phyloP scores from a whole-genome alignment of 2,797 vertebrate genomes.

The Pipistrellus pygmaeus region DNA sequence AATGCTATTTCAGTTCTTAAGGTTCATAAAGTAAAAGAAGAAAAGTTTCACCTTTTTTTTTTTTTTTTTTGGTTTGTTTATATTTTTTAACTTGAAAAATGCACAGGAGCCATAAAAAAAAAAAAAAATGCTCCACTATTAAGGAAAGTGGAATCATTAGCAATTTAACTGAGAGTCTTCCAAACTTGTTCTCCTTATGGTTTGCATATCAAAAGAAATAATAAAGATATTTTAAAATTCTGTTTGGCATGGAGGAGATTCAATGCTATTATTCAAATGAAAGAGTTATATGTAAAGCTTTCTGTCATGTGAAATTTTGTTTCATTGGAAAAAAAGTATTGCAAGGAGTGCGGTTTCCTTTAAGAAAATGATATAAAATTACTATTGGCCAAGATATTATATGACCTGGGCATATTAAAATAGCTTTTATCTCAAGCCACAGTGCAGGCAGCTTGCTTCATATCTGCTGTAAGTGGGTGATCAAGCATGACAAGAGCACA shows the following conservation, averaged over 20 bases:
- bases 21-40: conserved; percentile 53
- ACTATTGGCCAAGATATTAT: conserved; percentile 77
- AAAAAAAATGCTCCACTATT: conserved; percentile 10
- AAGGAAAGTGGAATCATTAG: conserved; percentile 45
- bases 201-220: conserved; percentile 57
- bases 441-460: conserved; percentile 78
- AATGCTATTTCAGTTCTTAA: conserved; percentile 63
- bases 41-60: background rate
- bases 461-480: conserved; percentile 47
- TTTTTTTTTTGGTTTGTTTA: conserved; percentile 41
- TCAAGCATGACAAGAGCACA: conserved; percentile 28
- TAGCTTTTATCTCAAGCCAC: conserved; percentile 77
- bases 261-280: conserved; percentile 36
- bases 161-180: conserved; percentile 35
- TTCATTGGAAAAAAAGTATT: conserved; percentile 74
- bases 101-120: conserved; percentile 37
- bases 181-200: background rate
- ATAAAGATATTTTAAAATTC: conserved; percentile 46
- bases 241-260: conserved; percentile 20
- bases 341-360: conserved; percentile 73
- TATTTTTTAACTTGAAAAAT: conserved; percentile 51
- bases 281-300: conserved; percentile 66
- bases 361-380: conserved; percentile 72
- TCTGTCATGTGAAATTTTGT: conserved; percentile 70
- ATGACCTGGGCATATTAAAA: conserved; percentile 76